Percentiles rank a stretch among this genome's conserved stretches.
These are phyloP conservation scores for Tetraneura akinire DNA, from an alignment of 1,140 invertebrate species.

Conservation along the genomic window DNA sequence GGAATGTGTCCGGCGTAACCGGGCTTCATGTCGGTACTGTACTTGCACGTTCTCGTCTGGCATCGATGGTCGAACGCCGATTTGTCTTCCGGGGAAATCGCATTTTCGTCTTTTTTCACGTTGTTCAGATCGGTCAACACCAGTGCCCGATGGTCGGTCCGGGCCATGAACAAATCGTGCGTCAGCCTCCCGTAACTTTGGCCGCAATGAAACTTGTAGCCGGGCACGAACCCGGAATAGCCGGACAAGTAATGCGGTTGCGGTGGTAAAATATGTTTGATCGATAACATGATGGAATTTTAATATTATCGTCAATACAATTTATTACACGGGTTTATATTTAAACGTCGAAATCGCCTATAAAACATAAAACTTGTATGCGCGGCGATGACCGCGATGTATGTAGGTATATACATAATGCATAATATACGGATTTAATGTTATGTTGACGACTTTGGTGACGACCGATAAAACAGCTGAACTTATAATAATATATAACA, in stretches of 20 bases:
- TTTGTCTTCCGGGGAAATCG: background rate
- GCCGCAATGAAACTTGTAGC: background rate
- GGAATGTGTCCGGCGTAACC: conserved; percentile 15
- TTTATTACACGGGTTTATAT: too few relatives aligned
- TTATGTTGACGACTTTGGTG: too few relatives aligned
- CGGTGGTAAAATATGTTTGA: conserved; percentile 7
- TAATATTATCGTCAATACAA: background rate
- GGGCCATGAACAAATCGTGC: background rate
- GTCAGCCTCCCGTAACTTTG: background rate
- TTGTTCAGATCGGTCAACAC: background rate
- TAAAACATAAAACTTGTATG: too few relatives aligned
- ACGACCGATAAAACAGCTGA: too few relatives aligned
- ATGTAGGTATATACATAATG: too few relatives aligned
- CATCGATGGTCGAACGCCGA: background rate
- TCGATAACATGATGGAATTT: background rate
- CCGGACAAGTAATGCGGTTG: conserved; percentile 24
- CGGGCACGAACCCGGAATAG: conserved; percentile 17
- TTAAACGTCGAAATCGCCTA: too few relatives aligned
- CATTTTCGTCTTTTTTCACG: background rate
- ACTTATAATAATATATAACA: too few relatives aligned
- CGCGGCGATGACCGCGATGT: too few relatives aligned
- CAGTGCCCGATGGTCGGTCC: background rate
- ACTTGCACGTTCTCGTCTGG: background rate
- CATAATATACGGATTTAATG: too few relatives aligned
- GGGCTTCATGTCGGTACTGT: background rate